These are phyloP conservation scores for Eupithecia exiguata DNA, from an alignment of 2,888 invertebrate genomes.

Conservation along the genomic window DNA sequence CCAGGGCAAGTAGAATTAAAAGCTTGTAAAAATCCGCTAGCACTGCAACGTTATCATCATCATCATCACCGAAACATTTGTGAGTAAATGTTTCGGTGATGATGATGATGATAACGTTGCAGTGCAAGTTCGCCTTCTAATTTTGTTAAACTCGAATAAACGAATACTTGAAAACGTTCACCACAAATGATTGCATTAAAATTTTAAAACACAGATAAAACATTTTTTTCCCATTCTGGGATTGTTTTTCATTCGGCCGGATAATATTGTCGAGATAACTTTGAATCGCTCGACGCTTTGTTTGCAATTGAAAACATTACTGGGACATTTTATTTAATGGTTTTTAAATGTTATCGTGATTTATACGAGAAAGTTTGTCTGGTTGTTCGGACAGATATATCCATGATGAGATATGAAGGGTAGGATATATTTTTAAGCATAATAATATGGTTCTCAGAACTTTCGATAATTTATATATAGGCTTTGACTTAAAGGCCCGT, in stretches of 20 bases:
- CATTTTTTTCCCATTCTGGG: conserved; percentile 39
- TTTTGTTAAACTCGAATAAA: background rate
- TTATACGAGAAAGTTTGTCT: conserved; percentile 13
- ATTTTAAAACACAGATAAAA: conserved; percentile 53
- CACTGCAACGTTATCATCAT: background rate
- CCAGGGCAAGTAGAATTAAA: too few relatives aligned
- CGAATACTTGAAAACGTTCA: conserved; percentile 64
- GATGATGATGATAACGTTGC: too few relatives aligned
- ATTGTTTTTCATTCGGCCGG: conserved; percentile 39
- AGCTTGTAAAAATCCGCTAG: background rate
- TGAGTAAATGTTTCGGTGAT: too few relatives aligned
- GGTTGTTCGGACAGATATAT: background rate
- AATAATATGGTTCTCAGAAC: background rate
- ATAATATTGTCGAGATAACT: conserved; percentile 41
- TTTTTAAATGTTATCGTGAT: conserved; percentile 22
- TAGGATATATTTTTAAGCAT: background rate
- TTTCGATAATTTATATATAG: background rate
- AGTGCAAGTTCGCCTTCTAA: background rate
- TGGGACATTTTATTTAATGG: conserved; percentile 27
- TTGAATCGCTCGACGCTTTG: conserved; percentile 34
- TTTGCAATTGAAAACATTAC: conserved; percentile 30
- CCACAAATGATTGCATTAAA: conserved; percentile 65
- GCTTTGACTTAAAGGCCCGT: background rate
- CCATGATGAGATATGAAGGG: background rate
- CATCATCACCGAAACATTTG: conserved; percentile 45